These are phyloP conservation scores for Larimichthys polyactis DNA, from an alignment of 2,113 vertebrate genomes.

Conservation along the genomic window DNA sequence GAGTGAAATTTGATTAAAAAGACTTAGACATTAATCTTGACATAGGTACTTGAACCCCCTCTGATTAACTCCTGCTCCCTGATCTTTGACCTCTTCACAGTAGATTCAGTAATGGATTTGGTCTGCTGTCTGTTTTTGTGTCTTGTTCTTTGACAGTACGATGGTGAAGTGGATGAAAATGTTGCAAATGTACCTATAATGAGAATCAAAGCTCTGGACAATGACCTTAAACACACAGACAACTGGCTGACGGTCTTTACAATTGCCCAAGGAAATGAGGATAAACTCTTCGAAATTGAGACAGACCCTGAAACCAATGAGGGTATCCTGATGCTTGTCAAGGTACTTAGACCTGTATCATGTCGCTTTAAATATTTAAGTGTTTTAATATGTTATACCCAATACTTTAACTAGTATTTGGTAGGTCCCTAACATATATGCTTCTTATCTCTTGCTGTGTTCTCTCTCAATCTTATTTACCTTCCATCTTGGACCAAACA, in stretches of 20 bases:
- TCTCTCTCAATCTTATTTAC: background rate
- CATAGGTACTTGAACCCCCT: too few species aligned
- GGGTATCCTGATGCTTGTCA: slow-evolving; percentile 89
- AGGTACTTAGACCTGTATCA: slow-evolving; percentile 68
- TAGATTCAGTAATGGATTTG: background rate
- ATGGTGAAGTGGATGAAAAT: slow-evolving; percentile 80
- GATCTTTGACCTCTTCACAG: background rate
- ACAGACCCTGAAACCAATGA: slow-evolving; percentile 91
- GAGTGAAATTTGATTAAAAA: too few species aligned
- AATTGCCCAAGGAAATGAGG: slow-evolving; percentile 91
- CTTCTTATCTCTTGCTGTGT: background rate
- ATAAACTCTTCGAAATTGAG: slow-evolving; percentile 88
- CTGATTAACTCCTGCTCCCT: background rate
- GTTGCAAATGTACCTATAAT: slow-evolving; percentile 82
- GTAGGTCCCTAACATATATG: background rate
- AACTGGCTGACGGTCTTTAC: slow-evolving; percentile 91
- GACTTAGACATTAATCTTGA: too few species aligned
- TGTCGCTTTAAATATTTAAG: background rate
- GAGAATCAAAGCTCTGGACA: slow-evolving; percentile 89
- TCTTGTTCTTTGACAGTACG: slow-evolving; percentile 67
- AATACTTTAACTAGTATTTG: background rate
- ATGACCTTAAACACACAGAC: slow-evolving; percentile 87
- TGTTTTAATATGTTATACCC: background rate
- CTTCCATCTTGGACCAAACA: slow-evolving; percentile 52
- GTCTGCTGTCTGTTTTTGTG: background rate